A percentile compares a stretch with the other conserved stretches of the same genome.
Conservation (phyloP, 2,113 vertebrate genomes). For the Dasypus novemcinctus region DNA sequence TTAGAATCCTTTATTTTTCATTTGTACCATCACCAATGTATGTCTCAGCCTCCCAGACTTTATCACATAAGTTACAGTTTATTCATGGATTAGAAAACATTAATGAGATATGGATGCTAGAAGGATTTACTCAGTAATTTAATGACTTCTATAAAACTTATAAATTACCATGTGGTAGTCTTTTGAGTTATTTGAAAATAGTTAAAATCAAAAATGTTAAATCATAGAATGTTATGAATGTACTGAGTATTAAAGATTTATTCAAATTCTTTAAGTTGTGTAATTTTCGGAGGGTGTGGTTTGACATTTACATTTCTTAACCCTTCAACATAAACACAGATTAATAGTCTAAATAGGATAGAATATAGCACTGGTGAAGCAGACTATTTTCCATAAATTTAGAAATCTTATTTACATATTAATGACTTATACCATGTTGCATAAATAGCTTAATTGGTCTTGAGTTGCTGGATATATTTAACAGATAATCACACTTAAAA, state of each 20-base stretch:
- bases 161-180: not conserved
- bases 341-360: not conserved
- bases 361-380: not conserved
- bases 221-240: not conserved
- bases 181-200: constrained; percentile 29
- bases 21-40: not conserved
- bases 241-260: not conserved
- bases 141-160: constrained; percentile 14
- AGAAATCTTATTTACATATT: not conserved
- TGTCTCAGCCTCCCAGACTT: not conserved
- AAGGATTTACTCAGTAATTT: not conserved
- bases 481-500: not conserved
- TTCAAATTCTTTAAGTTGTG: not conserved
- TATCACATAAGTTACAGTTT: not conserved
- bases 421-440: not conserved
- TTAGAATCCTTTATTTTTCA: not conserved
- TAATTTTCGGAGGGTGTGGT: not conserved
- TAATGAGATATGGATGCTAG: not conserved
- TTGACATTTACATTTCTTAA: constrained; percentile 16
- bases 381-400: not conserved
- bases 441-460: not conserved
- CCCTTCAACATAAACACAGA: not conserved
- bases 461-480: not conserved
- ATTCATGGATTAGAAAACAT: not conserved
- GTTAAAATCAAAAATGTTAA: not conserved